Base-by-base conservation (phyloP, 2,113 vertebrate genomes). In the Taurulus bubalis region DNA sequence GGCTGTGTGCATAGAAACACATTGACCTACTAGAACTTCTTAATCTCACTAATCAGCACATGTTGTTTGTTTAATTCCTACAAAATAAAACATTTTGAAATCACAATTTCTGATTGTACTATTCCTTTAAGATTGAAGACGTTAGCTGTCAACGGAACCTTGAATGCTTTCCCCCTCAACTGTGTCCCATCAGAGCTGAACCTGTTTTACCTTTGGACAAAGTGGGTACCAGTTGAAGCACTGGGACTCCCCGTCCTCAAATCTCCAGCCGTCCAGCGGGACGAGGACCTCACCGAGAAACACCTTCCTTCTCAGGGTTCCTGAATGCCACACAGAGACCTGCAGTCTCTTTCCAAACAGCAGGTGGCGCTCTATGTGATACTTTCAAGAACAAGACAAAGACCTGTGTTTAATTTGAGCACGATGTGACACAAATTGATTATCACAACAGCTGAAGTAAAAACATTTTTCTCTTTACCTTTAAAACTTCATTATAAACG, bases 241-340 rank as follows among this genome's bases (percentile, higher is more conserved):
- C 72, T 93, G 92, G 5, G 93, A 59, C 0, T 77, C n/a, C 26
- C 79, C 81, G 60, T 97, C 95, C 38, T 95, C 80, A 0, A 95
- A 96, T 74, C 94, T 90, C 96, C 96, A 97, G 0, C 84, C 82
- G 12, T 96, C 95, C 91, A 99, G 91, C 1, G 95, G 93, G 65
- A 99, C 67, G 7, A 94, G 78, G 32, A 97, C 96, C 85, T 98
- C 96, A 15, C 98, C 98, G 3, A 99, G 93, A 76, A 97, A 98
- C 40, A 95, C 94, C 28, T 96, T 95, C 69, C 90, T 92, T 72
- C 87, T 93, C 68, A 99, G 94, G 0, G 90, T 85, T 45, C 94
- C 95, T 40, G 94, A 90, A 36, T 98, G 97, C 97, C 97, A 99
- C 91, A 98, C 96, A 0, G 96, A 95, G 12, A 95, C 93, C 83